Evolutionary conservation across 2,797 vertebrate species (phyloP), one percentile per base, ranked within the genome.

Genomic region (Eospalax fontanierii): DNA sequence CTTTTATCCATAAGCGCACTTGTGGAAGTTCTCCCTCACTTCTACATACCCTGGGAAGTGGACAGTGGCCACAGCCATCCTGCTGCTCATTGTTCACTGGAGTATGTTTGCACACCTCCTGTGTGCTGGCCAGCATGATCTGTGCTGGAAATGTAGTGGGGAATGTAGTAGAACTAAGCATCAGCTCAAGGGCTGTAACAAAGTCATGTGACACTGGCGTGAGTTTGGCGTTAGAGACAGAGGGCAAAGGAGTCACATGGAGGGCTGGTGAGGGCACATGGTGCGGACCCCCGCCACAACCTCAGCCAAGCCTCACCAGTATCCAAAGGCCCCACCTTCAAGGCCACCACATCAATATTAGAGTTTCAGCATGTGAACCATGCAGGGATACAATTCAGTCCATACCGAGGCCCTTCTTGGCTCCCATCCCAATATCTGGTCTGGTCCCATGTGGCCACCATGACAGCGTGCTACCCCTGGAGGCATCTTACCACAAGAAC

Each of bases 161-260:
- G n/a, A n/a, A n/a, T n/a, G n/a, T n/a, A n/a, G n/a, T n/a, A n/a
- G n/a, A n/a, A n/a, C n/a, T n/a, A n/a, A 19, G 14, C 15, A 24
- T 26, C 35, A 19, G 81, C 61, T 16, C 28, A 0, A 30, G 73
- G 26, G 33, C 68, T 1, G 0, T 14, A 4, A 28, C 26, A 28
- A 43, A 57, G 22, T 7, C n/a, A 3, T 10, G 0, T 10, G 30
- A 1, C 3, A 28, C 4, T 16, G 14, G 18, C 46, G 0, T 2
- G 0, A 43, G 18, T 12, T 15, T 10, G 35, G 35, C 15, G 85
- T 57, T 26, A 3, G 26, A 78, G 59, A 54, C 75, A 22, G 1
- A n/a, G 50, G 3, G 24, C 57, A 6, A 50, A 21, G 50, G 59
- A 16, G 1, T 71, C 0, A 18, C 24, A 3, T 0, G 11, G 38